These are phyloP conservation scores for Xiphophorus birchmanni DNA, from an alignment of 2,797 vertebrate species.

Conservation along the genomic window DNA sequence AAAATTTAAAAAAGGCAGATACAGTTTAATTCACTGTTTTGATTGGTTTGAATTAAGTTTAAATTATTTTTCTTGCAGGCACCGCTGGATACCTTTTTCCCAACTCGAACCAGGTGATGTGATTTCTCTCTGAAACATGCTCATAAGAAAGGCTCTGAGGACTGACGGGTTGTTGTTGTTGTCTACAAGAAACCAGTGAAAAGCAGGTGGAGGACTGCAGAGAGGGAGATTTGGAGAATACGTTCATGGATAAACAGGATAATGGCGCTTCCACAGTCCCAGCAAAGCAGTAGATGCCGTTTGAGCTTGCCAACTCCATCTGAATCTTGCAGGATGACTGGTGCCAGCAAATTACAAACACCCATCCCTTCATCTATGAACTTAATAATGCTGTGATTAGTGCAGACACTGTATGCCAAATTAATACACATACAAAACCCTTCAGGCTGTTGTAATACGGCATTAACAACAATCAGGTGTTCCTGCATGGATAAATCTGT, in stretches of 20 bases:
- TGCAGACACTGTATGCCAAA: conserved; percentile 18
- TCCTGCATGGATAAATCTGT: background rate
- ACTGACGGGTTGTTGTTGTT: conserved; percentile 4
- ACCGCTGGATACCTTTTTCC: conserved; percentile 9
- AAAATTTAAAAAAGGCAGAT: conserved; percentile 5
- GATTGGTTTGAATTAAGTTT: conserved; percentile 22
- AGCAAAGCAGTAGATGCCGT: conserved; percentile 51
- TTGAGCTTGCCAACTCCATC: conserved; percentile 51
- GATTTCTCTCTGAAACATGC: conserved; percentile 27
- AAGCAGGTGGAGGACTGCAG: conserved; percentile 26
- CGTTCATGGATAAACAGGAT: conserved; percentile 32
- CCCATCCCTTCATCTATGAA: conserved; percentile 19
- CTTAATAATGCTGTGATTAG: conserved; percentile 1
- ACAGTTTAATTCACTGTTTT: conserved; percentile 27
- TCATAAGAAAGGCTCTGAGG: conserved; percentile 22
- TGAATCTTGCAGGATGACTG: conserved; percentile 34
- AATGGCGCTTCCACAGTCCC: conserved; percentile 39
- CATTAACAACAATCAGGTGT: conserved; percentile 4
- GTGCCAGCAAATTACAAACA: conserved; percentile 8
- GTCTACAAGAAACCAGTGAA: conserved; percentile 33
- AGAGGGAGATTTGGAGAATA: conserved; percentile 34
- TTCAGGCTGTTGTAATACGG: background rate
- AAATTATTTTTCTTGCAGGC: conserved; percentile 6
- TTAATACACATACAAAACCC: conserved; percentile 12
- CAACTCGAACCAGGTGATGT: conserved; percentile 6